Conservation (phyloP, 2,797 vertebrate species). For the Clarias fuscus region DNA sequence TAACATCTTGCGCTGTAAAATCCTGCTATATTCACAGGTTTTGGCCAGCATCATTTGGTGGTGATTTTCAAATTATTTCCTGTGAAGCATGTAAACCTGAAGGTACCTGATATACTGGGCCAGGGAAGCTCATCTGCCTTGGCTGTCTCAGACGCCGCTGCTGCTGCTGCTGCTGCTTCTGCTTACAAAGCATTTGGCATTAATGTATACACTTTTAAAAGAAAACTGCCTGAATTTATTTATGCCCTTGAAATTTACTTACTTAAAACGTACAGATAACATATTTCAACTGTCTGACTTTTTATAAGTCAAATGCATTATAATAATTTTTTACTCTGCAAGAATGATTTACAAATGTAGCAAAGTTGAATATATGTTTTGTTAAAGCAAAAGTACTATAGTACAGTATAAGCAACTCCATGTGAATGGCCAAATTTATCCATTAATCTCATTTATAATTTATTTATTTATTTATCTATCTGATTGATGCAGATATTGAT, state of each 20-base stretch:
- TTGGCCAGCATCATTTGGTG: background rate
- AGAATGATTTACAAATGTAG: background rate
- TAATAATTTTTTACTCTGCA: background rate
- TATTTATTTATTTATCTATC: no score
- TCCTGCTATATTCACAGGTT: background rate
- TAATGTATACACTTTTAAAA: background rate
- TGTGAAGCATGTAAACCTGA: background rate
- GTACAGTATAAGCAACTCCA: no score
- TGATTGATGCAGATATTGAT: no score
- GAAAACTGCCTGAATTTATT: background rate
- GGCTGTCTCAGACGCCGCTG: background rate
- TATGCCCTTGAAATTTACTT: background rate
- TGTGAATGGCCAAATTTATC: no score
- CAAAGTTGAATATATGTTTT: background rate
- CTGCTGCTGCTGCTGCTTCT: background rate
- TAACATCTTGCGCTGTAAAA: no score
- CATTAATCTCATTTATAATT: no score
- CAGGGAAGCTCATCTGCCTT: background rate
- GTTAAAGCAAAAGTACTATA: background rate
- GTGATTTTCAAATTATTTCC: background rate
- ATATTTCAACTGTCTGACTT: background rate
- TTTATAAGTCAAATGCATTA: background rate
- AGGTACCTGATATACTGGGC: background rate
- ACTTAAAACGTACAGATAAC: background rate
- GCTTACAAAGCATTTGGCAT: background rate